A percentile compares a stretch with the other conserved stretches of the same genome.
Conservation (phyloP, 1,140 invertebrate species). For the Planococcus citri region DNA sequence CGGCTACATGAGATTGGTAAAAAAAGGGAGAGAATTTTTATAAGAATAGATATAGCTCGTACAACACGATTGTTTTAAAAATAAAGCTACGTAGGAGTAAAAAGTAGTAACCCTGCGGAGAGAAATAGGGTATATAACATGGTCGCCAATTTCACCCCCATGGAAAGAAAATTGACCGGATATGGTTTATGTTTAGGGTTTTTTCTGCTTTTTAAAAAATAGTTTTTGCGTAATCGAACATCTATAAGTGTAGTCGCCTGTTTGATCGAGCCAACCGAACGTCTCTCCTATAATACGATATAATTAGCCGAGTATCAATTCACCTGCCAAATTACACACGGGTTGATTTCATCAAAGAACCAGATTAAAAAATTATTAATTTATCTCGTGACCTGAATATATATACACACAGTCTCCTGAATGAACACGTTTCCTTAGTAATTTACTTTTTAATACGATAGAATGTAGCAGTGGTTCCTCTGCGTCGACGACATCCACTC, state of each 20-base stretch:
- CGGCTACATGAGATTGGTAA: no score
- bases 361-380: conserved; percentile 21
- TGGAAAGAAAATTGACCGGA: background rate
- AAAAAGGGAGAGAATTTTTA: no score
- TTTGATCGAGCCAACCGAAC: background rate
- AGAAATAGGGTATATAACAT: no score
- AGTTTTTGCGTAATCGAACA: background rate
- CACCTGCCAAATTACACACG: conserved; percentile 18
- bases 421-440: conserved; percentile 12
- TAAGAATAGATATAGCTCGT: no score
- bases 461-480: conserved; percentile 1
- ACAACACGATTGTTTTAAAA: no score
- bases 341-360: conserved; percentile 18
- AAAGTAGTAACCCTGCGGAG: no score
- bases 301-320: conserved; percentile 10
- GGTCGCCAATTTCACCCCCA: background rate
- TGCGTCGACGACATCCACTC: no score
- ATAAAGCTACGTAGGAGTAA: no score
- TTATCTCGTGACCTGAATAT: conserved; percentile 19
- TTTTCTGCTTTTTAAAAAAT: no score
- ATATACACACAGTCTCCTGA: background rate
- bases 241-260: background rate
- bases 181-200: background rate
- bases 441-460: conserved; percentile 1
- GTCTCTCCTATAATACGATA: conserved; percentile 18